Evolutionary conservation across 2,113 vertebrate genomes (phyloP).

Genomic region (Coregonus clupeaformis): DNA sequence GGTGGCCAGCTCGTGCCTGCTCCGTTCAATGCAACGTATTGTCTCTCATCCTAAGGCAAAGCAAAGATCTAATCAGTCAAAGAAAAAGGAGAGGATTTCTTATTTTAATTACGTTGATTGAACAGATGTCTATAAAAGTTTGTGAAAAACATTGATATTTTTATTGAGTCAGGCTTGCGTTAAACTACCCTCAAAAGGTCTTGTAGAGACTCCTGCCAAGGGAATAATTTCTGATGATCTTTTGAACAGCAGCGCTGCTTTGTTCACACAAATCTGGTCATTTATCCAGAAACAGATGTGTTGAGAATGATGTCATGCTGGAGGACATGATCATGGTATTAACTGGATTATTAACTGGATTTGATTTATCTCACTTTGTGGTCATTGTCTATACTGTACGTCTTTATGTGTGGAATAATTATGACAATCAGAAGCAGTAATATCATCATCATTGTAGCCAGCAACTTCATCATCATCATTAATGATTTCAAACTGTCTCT

Average conservation of each 20-base stretch:
- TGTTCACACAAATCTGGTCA: not conserved
- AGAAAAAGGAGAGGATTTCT: constrained; percentile 54
- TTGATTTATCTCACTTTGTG: not conserved
- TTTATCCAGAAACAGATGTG: constrained; percentile 46
- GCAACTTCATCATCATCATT: not conserved
- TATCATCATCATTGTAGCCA: not conserved
- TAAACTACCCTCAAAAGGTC: constrained; percentile 65
- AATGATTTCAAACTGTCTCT: not conserved
- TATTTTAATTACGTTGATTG: constrained; percentile 34
- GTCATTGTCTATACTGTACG: not conserved
- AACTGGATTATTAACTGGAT: not conserved
- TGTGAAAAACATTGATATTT: constrained; percentile 61
- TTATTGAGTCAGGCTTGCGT: constrained; percentile 59
- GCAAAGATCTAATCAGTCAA: not conserved
- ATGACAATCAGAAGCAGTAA: not conserved
- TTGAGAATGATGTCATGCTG: constrained; percentile 22
- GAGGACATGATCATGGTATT: not conserved
- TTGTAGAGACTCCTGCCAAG: constrained; percentile 40
- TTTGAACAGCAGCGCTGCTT: constrained; percentile 54
- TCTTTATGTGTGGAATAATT: not conserved
- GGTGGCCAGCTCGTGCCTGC: not conserved
- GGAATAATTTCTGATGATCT: constrained; percentile 67
- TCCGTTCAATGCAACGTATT: not conserved
- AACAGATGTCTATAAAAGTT: constrained; percentile 64
- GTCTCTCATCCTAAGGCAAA: constrained; percentile 16